Evolutionary conservation across 2,797 vertebrate species (phyloP).

Genomic region (Cirrhinus molitorella): DNA sequence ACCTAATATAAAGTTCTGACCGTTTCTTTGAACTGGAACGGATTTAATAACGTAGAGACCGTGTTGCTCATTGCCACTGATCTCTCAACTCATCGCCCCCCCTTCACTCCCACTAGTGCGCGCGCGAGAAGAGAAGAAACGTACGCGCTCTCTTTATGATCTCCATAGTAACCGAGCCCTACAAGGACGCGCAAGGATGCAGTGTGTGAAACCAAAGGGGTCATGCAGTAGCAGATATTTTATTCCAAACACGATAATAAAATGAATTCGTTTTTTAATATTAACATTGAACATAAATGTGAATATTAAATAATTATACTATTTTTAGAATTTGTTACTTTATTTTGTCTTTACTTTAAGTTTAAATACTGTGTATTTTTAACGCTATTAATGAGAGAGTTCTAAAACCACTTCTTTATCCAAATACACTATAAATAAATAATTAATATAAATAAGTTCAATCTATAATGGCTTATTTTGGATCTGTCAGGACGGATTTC

Average conservation of each 20-base stretch:
- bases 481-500: not conserved
- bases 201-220: not conserved
- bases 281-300: not conserved
- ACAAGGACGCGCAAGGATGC: constrained; percentile 49
- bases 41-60: constrained; percentile 19
- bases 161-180: constrained; percentile 54
- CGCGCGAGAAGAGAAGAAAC: constrained; percentile 23
- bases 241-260: not conserved
- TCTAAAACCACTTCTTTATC: not conserved
- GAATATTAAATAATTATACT: not conserved
- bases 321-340: not conserved
- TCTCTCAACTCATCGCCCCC: constrained; percentile 53
- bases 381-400: not conserved
- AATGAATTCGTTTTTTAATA: not conserved
- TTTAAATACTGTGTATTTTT: not conserved
- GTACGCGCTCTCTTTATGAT: constrained; percentile 34
- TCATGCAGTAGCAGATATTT: not conserved
- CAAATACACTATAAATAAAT: not conserved
- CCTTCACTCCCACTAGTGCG: constrained; percentile 50
- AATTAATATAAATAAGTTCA: no score
- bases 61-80: constrained; percentile 32
- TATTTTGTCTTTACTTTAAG: not conserved
- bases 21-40: not conserved
- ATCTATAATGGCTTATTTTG: not conserved
- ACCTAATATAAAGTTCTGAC: constrained; percentile 5